Evolutionary conservation across 2,888 invertebrate genomes (phyloP), one percentile per base, ranked within the genome.

Genomic region (Andrena trimmerana): DNA sequence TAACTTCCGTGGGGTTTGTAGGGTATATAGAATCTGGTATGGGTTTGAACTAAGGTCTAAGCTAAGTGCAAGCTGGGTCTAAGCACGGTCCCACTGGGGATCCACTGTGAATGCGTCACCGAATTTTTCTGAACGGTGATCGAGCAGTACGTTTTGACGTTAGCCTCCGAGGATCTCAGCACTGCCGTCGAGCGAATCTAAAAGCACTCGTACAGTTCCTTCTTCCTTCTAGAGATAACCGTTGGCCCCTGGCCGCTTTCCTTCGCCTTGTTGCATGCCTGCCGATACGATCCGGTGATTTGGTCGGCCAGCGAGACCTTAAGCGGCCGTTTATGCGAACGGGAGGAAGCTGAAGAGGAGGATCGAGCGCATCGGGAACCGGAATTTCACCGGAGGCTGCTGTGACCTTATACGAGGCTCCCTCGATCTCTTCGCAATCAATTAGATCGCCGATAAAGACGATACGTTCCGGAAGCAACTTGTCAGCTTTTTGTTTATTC

Each of bases 281-380:
- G 60, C 79, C 79, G 85, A 84, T 85, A 81, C 85, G 80, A 85
- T 80, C 84, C 84, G 66, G 67, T 50, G 83, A 84, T 84, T 84
- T 68, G 74, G 77, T 66, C 73, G 65, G 50, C 69, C 70, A 63
- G 69, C 54, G 83, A 80, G 59, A 66, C 69, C 77, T 78, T 75
- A 70, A 85, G 69, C 72, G 74, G 78, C 65, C 77, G 82, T 79
- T 86, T 85, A 77, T 74, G 82, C 74, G 82, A 62, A 71, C 57
- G 33, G 31, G 63, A 77, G 79, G 68, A 66, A 65, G 66, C 72
- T 74, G 78, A 67, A 71, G 71, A 68, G 63, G 70, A 52, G 50
- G 42, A 57, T 36, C 36, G 67, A 62, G 60, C n/a, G 42, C 57
- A 66, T 31, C 36, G 54, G 69, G 83, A 81, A 78, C 83, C 67